Base-by-base conservation (phyloP, 2,113 vertebrate species). In the Notothenia coriiceps region DNA sequence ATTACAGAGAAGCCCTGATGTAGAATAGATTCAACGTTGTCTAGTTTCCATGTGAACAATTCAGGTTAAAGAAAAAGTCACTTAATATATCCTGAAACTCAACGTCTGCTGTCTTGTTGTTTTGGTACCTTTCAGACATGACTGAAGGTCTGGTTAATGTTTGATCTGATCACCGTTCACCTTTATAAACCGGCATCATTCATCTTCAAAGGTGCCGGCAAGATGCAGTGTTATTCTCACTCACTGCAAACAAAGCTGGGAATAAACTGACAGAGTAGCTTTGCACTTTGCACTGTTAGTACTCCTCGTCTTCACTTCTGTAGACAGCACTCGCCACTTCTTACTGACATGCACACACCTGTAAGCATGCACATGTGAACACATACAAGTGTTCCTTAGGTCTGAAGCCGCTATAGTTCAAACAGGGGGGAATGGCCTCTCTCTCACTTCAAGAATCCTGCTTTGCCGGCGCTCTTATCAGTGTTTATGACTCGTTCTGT, bases 91-190 rank as follows among this genome's bases (percentile, higher is more conserved):
- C 35, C 35, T 40, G 35, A 6, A 40, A 40, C 35, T 40, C 35
- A 40, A 40, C 5, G 6, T 40, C 35, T 1, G 33, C 44, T 63
- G 50, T 78, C 70, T 76, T 55, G 74, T 62, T 77, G 7, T 40
- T 70, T 76, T 56, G 67, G 70, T 57, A 40, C 46, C 49, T 78
- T 49, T 70, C 77, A 70, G 83, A 74, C 47, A 2, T 33, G 50
- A 74, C 63, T 35, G 69, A 89, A 65, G 90, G 90, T 93, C 94
- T 96, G 95, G 92, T 96, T 97, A 96, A 96, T 96, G 94, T 96
- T 95, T 94, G 92, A 96, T 91, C 88, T 85, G 92, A 52, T 93
- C 90, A 93, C 87, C 68, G 75, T 65, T 86, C 84, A 91, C 91
- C 77, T 95, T 90, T 83, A 93, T 93, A 93, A 95, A 94, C 90